These are phyloP conservation scores for Lanistes nyassanus DNA, from an alignment of 1,140 invertebrate species.

Conservation along the genomic window DNA sequence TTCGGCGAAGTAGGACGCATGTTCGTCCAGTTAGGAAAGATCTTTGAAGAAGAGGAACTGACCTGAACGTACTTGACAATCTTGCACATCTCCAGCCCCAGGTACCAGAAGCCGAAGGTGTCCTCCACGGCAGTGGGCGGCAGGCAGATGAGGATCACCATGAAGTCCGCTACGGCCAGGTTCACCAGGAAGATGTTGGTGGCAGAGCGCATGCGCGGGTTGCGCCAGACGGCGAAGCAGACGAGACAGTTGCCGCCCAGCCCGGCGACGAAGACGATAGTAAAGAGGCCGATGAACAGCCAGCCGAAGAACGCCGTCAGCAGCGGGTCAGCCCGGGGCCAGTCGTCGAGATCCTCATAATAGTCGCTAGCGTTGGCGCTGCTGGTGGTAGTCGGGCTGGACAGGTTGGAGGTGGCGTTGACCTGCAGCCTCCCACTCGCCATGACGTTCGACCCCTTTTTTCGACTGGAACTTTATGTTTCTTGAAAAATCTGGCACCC, in stretches of 20 bases:
- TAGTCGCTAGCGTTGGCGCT: not conserved
- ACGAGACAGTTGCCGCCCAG: conserved; percentile 89
- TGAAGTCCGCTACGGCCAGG: conserved; percentile 87
- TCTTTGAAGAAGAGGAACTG: conserved; percentile 22
- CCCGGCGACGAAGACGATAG: conserved; percentile 79
- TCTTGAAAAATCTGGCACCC: not conserved
- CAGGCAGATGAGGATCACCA: conserved; percentile 88
- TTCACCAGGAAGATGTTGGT: conserved; percentile 95
- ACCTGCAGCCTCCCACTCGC: not conserved
- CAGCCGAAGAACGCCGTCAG: conserved; percentile 23
- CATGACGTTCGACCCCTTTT: not conserved
- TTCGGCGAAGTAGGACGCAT: not conserved
- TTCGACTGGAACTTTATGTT: not conserved
- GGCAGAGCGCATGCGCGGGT: conserved; percentile 86
- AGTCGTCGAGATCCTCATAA: conserved; percentile 14
- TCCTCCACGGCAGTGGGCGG: conserved; percentile 85
- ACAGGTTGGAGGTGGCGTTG: conserved; percentile 1
- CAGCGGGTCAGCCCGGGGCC: not conserved
- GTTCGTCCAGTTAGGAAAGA: not conserved
- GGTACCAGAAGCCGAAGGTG: conserved; percentile 88
- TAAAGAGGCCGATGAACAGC: conserved; percentile 68
- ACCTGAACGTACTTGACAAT: conserved; percentile 87
- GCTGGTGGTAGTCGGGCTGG: conserved; percentile 1
- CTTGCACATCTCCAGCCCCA: conserved; percentile 83
- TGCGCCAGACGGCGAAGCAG: conserved; percentile 85